Evolutionary conservation across 1,140 invertebrate species (phyloP).

Genomic region (Ceratina australensis): DNA sequence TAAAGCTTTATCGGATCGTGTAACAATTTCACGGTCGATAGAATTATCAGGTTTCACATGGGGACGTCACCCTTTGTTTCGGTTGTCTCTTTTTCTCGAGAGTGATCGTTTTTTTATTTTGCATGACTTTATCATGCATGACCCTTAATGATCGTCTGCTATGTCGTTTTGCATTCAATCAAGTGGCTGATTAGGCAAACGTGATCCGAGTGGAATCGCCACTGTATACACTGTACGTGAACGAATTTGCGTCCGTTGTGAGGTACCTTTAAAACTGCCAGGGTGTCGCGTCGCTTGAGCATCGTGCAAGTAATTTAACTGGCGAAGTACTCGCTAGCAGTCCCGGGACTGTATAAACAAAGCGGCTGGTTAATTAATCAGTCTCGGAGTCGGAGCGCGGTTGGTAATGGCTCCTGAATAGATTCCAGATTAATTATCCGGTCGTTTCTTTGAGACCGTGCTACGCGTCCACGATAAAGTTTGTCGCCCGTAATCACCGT

Average conservation of each 20-base stretch:
- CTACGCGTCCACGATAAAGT: background rate
- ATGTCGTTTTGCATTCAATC: no score
- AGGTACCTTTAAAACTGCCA: constrained; percentile 27
- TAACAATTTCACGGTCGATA: constrained; percentile 76
- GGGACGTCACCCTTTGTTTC: constrained; percentile 45
- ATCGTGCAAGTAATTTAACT: constrained; percentile 46
- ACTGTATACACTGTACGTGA: background rate
- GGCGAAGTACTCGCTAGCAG: constrained; percentile 41
- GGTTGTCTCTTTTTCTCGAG: constrained; percentile 30
- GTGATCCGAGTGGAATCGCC: no score
- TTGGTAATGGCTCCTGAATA: constrained; percentile 27
- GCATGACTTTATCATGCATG: no score
- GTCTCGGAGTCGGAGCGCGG: constrained; percentile 13
- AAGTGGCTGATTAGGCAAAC: no score
- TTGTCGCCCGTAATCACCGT: constrained; percentile 1
- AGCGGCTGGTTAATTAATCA: constrained; percentile 47
- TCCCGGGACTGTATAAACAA: constrained; percentile 37
- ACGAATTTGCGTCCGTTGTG: background rate
- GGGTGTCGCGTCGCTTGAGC: constrained; percentile 31
- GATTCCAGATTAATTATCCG: constrained; percentile 42
- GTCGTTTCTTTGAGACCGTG: constrained; percentile 10
- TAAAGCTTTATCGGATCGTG: constrained; percentile 75
- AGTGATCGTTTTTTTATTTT: no score
- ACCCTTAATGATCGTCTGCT: no score
- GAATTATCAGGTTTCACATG: constrained; percentile 59